A percentile compares a stretch with the other conserved stretches of the same genome.
phyloP scores from a whole-genome alignment of 37 sponge, comb jelly and placozoan genomes.

The Beroe forskalii region DNA sequence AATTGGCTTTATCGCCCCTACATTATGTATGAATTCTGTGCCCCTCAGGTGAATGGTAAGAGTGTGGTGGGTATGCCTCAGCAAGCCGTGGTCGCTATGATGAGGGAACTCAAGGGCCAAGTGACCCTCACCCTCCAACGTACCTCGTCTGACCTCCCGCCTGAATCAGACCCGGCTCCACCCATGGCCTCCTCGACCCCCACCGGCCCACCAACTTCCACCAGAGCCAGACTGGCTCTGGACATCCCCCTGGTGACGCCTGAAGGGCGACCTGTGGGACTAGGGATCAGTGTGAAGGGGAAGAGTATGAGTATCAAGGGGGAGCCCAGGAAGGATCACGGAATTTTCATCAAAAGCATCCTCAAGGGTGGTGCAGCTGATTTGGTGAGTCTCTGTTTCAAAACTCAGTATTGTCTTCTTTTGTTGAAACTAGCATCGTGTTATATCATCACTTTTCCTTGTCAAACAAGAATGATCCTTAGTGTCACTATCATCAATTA shows the following conservation, averaged over 20 bases:
- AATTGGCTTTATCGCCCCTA: too few species aligned
- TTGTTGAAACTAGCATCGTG: too few species aligned
- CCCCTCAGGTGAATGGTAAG: conserved; percentile 59
- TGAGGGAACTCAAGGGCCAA: conserved; percentile 7
- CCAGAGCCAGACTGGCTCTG: conserved; percentile 10
- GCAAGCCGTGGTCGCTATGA: conserved; percentile 61
- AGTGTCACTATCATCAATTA: too few species aligned
- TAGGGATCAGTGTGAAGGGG: conserved; percentile 63
- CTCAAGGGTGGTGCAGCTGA: conserved; percentile 56
- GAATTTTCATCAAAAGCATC: conserved; percentile 30
- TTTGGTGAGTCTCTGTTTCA: too few species aligned
- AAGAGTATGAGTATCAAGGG: conserved; percentile 49
- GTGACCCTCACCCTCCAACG: conserved; percentile 17
- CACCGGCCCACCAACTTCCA: neutral
- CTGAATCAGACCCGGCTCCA: neutral
- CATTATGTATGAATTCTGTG: too few species aligned
- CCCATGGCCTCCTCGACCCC: neutral
- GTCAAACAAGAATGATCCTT: too few species aligned
- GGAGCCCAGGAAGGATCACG: conserved; percentile 34
- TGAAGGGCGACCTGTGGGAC: conserved; percentile 49
- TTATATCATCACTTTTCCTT: too few species aligned
- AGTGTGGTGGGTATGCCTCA: conserved; percentile 55
- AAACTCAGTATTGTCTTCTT: too few species aligned
- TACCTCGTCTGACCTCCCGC: neutral
- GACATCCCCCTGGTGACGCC: conserved; percentile 31